Evolutionary conservation across 2,797 vertebrate genomes (phyloP), one percentile per base, ranked within the genome.

Genomic region (Distichodus sexfasciatus): DNA sequence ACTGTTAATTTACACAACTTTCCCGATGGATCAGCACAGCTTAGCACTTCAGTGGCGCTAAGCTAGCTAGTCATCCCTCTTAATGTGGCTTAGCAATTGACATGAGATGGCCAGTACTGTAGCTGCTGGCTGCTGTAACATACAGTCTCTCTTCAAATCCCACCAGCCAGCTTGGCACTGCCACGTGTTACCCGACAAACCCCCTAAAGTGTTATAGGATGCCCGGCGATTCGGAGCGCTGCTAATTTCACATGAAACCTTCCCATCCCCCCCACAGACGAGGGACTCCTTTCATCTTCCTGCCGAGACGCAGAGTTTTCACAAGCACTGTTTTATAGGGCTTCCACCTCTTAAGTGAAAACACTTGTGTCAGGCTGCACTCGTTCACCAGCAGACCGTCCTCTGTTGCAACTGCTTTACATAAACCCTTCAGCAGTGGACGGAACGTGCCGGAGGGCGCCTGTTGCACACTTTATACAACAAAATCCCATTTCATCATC

Each of bases 371-470:
- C 46, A 59, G 53, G 24, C 15, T 14, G 4, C 29, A 14, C 46
- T 70, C 24, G 8, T 6, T 41, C 43, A 29, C 14, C 71, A 72
- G 76, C 69, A 51, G 43, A 63, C 41, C 26, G 41, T 67, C 35
- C 58, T 66, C 17, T 61, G 60, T 64, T 35, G 24, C 29, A 6
- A 76, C 40, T 72, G 53, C 54, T 82, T 79, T 68, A 57, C 61
- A 76, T 76, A 76, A 80, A 76, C 60, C 67, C 69, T 74, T 60
- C 72, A 77, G 72, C 71, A 81, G 66, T 68, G 81, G 75, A 87
- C 76, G 72, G 83, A 87, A 87, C 83, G 81, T 55, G 83, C 84
- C 71, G 46, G 48, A 64, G 81, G 83, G 76, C 76, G 76, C n/a
- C 48, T 72, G 78, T 62, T 66, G 76, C 64, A 79, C 75, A 84